Percentiles rank a stretch among this genome's conserved stretches.
phyloP scores from a whole-genome alignment of 2,113 vertebrate genomes.

The Damaliscus lunatus region DNA sequence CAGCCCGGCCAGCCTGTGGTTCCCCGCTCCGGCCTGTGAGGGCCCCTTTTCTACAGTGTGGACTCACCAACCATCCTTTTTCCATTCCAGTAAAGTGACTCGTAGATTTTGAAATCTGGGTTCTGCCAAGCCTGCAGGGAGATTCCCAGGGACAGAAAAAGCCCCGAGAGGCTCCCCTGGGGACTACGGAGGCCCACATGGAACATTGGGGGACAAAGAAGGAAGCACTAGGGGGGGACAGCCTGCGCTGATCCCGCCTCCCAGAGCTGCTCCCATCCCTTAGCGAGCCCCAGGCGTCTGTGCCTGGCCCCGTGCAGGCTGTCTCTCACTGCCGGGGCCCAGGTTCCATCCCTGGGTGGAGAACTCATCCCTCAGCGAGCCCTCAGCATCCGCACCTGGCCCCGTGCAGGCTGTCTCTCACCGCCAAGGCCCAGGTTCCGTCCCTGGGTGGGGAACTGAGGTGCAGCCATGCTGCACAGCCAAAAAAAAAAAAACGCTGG shows the following conservation, averaged over 20 bases:
- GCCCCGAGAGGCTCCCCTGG: background rate
- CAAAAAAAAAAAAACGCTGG: background rate
- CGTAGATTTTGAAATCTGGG: constrained; percentile 49
- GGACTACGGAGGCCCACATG: background rate
- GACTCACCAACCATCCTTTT: constrained; percentile 10
- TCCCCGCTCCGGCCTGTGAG: constrained; percentile 60
- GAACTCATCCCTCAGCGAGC: background rate
- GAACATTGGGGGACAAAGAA: background rate
- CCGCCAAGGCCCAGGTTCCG: background rate
- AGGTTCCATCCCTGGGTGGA: background rate
- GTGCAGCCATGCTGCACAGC: background rate
- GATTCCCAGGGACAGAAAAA: background rate
- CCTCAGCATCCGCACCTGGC: rapidly evolving
- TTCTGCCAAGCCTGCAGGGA: constrained; percentile 7
- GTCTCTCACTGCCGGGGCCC: background rate
- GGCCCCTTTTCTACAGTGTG: constrained; percentile 63
- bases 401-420: no score
- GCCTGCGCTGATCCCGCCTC: background rate
- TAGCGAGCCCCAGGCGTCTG: rapidly evolving
- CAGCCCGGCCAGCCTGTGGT: constrained; percentile 60
- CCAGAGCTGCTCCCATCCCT: background rate
- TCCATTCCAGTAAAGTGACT: background rate
- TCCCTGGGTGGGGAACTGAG: background rate
- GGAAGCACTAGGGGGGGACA: rapidly evolving
- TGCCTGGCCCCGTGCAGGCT: rapidly evolving